Percentiles rank a stretch among this genome's conserved stretches.
These are phyloP conservation scores for Rhorus exstirpatorius DNA, from an alignment of 2,888 invertebrate species.

Conservation along the genomic window DNA sequence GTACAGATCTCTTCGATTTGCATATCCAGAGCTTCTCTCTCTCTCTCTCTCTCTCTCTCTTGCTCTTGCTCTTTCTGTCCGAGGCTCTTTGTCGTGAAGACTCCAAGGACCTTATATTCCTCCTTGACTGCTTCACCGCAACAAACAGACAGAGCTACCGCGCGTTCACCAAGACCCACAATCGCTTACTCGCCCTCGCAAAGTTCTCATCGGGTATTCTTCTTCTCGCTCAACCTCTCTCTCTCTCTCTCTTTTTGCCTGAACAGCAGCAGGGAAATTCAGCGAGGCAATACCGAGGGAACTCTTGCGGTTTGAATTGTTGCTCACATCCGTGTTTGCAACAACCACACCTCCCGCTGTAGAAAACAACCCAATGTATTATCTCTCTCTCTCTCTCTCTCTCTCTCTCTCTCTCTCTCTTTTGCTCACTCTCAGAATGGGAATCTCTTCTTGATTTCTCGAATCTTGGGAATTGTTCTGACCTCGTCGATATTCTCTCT, in stretches of 20 bases:
- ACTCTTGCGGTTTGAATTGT: slow-evolving; percentile 44
- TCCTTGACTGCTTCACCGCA: slow-evolving; percentile 13
- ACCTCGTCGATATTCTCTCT: slow-evolving; percentile 38
- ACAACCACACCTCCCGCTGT: slow-evolving; percentile 34
- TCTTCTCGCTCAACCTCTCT: slow-evolving; percentile 41
- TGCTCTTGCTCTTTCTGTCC: slow-evolving; percentile 19
- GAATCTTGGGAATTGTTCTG: slow-evolving; percentile 38
- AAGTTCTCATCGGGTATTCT: slow-evolving; percentile 56
- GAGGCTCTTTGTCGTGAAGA: slow-evolving; percentile 6
- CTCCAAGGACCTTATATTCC: slow-evolving; percentile 40
- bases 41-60: slow-evolving; percentile 19
- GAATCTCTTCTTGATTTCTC: slow-evolving; percentile 29
- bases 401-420: too few species aligned
- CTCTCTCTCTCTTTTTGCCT: slow-evolving; percentile 10
- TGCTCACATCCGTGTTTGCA: slow-evolving; percentile 53
- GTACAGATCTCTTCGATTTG: slow-evolving; percentile 72
- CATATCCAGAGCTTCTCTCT: slow-evolving; percentile 55
- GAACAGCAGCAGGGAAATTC: slow-evolving; percentile 51
- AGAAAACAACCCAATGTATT: background rate
- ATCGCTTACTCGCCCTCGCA: slow-evolving; percentile 64
- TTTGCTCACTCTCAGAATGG: slow-evolving; percentile 11
- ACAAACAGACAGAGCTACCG: slow-evolving; percentile 49
- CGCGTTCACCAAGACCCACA: slow-evolving; percentile 61
- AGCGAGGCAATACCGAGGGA: slow-evolving; percentile 18
- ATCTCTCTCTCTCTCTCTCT: background rate